Evolutionary conservation across 2,888 invertebrate genomes (phyloP).

Genomic region (Achlya flavicornis): DNA sequence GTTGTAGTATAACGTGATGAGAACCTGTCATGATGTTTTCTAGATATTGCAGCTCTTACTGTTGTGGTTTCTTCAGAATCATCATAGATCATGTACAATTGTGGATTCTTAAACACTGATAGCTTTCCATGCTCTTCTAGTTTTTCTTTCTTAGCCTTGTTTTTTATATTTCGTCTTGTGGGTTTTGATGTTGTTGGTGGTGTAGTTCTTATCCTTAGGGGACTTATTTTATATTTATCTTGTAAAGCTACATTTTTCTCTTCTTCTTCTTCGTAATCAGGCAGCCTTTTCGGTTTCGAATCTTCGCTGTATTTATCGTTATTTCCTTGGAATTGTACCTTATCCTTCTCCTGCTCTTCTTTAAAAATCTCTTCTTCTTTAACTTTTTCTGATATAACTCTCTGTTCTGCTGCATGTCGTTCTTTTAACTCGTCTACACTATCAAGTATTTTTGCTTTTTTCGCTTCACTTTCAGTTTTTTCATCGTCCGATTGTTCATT

Average conservation of each 20-base stretch:
- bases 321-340: constrained; percentile 28
- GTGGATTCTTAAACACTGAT: constrained; percentile 71
- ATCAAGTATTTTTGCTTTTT: constrained; percentile 64
- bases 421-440: constrained; percentile 71
- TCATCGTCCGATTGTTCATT: constrained; percentile 46
- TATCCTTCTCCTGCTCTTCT: constrained; percentile 62
- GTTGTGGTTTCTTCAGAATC: constrained; percentile 49
- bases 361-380: constrained; percentile 70
- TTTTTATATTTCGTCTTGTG: constrained; percentile 32
- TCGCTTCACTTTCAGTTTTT: constrained; percentile 62
- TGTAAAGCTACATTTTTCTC: constrained; percentile 42
- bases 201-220: constrained; percentile 27
- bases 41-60: constrained; percentile 17
- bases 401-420: constrained; percentile 69
- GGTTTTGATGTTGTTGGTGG: constrained; percentile 22
- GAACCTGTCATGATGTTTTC: constrained; percentile 33
- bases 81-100: constrained; percentile 56
- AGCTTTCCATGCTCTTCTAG: constrained; percentile 51
- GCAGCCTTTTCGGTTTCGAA: constrained; percentile 28
- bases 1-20: constrained; percentile 34
- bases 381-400: constrained; percentile 60
- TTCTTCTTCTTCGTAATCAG: constrained; percentile 69
- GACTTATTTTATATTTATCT: constrained; percentile 58
- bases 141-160: constrained; percentile 38
- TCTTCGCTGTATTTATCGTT: constrained; percentile 51